A percentile compares a stretch with the other conserved stretches of the same genome.
Conservation (phyloP, 1,140 invertebrate species). For the Listronotus bonariensis region DNA sequence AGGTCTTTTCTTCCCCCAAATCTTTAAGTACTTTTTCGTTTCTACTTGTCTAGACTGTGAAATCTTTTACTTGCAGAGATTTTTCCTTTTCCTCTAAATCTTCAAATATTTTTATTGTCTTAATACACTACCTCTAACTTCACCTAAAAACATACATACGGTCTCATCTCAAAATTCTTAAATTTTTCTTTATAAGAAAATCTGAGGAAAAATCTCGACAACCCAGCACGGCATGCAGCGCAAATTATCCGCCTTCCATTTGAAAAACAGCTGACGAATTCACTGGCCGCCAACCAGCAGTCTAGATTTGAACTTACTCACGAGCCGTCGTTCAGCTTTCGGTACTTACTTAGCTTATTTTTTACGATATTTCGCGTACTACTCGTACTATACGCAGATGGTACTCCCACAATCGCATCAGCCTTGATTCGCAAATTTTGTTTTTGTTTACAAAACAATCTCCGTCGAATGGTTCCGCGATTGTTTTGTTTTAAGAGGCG, state of each 20-base stretch:
- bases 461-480: not conserved
- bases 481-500: not conserved
- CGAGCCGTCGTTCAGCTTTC: not conserved
- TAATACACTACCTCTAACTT: too few species aligned
- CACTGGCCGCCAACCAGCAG: constrained; percentile 11
- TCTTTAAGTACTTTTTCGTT: too few species aligned
- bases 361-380: constrained; percentile 11
- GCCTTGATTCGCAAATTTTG: not conserved
- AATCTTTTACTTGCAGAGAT: too few species aligned
- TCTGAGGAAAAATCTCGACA: constrained; percentile 3
- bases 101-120: too few species aligned
- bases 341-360: constrained; percentile 8
- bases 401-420: not conserved
- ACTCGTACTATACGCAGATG: not conserved
- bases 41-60: too few species aligned
- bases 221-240: constrained; percentile 5
- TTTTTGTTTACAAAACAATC: constrained; percentile 9
- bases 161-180: too few species aligned
- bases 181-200: too few species aligned
- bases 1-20: too few species aligned
- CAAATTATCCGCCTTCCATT: constrained; percentile 18
- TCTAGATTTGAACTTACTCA: constrained; percentile 13
- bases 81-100: too few species aligned
- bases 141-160: too few species aligned
- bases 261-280: constrained; percentile 18